Conservation (phyloP, 2,113 vertebrate species). For the Rhabdomys dilectus region DNA sequence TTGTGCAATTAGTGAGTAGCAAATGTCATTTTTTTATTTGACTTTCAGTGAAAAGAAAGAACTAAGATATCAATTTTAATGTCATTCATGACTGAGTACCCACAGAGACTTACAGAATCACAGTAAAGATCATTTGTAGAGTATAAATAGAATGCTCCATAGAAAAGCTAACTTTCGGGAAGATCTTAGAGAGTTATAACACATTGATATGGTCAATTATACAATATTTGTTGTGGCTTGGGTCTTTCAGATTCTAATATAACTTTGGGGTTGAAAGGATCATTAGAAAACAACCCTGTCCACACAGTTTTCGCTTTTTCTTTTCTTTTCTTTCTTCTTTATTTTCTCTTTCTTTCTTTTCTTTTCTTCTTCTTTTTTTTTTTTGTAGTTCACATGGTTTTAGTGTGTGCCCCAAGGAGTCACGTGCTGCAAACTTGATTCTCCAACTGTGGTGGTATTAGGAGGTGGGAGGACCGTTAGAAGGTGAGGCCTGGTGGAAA, state of each 20-base stretch:
- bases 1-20: neutral
- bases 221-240: neutral
- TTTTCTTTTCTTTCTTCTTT: fast-evolving
- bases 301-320: neutral
- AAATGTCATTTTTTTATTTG: neutral
- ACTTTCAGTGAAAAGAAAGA: neutral
- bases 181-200: neutral
- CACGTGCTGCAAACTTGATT: neutral
- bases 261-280: constrained; percentile 11
- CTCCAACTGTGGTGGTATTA: neutral
- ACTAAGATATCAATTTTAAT: neutral
- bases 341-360: no score
- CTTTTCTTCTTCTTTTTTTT: no score
- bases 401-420: neutral
- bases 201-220: constrained; percentile 5
- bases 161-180: neutral
- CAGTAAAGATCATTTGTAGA: constrained; percentile 24
- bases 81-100: neutral
- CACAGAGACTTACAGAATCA: neutral
- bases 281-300: neutral
- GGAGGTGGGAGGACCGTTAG: neutral
- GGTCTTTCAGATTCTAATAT: neutral
- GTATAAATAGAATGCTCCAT: neutral
- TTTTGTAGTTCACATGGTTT: neutral
- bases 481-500: neutral